Evolutionary conservation across 2,113 vertebrate species (phyloP), one percentile per base, ranked within the genome.

Genomic region (Ardeotis arabs): DNA sequence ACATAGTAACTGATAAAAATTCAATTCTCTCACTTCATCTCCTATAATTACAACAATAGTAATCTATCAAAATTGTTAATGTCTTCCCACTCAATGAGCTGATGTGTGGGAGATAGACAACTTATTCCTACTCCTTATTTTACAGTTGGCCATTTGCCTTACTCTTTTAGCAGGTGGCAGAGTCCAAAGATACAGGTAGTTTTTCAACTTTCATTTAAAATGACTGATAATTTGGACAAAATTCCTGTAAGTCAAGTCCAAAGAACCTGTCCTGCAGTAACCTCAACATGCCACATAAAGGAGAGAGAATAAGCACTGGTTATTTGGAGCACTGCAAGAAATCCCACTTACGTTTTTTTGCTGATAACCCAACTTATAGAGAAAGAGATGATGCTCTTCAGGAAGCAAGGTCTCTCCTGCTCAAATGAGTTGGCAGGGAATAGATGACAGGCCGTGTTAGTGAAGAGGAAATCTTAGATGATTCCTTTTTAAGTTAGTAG

Each of bases 81-180:
- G 13, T 56, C 22, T 87, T 93, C 22, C 16, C 3, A 4, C 15
- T 62, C 35, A 53, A 22, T 62, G 86, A 73, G 62, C 58, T 87
- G 19, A n/a, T 2, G 7, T 2, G 3, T 1, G 3, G 28, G 31
- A 73, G 22, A 27, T 1, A 58, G 63, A 20, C 9, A 39, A 11
- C 4, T 85, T 72, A 79, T 67, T 87, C 44, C 45, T 72, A 47
- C 14, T 64, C 12, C 56, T 52, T 62, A 20, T 90, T 91, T 89
- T 74, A 45, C 50, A 66, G 37, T 28, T 89, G 74, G 50, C n/a
- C 2, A 0, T 45, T 92, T 88, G n/a, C 6, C 5, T 68, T 56
- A 76, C 29, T 76, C 24, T 72, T 33, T 64, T 35, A 47, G 27
- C 18, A 59, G 33, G 23, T 53, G 56, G 13, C 55, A 59, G 41